phyloP scores from a whole-genome alignment of 2,113 vertebrate species.

The Lutjanus erythropterus region DNA sequence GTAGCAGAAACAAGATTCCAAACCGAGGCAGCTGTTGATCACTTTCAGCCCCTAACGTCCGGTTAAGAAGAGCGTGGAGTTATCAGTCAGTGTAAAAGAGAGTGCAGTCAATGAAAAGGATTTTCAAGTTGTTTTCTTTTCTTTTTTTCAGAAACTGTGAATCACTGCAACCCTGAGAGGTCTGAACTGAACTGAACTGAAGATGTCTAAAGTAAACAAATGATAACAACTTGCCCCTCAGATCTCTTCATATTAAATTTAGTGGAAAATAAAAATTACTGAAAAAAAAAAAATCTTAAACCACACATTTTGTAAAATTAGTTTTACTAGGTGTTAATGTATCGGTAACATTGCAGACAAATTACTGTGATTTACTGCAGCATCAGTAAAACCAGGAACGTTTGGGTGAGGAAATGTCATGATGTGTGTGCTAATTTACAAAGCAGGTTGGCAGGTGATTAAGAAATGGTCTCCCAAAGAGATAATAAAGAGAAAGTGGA shows the following conservation, averaged over 20 bases:
- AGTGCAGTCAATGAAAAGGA: too few relatives aligned
- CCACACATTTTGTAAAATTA: neutral
- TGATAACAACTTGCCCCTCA: neutral
- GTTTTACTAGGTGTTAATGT: neutral
- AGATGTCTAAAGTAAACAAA: neutral
- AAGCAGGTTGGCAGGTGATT: slow-evolving; percentile 16
- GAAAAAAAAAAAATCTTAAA: neutral
- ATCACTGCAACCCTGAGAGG: too few relatives aligned
- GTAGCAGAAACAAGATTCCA: too few relatives aligned
- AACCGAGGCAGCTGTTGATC: too few relatives aligned
- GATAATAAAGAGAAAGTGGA: too few relatives aligned
- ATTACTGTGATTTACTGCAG: neutral
- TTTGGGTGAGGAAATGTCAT: neutral
- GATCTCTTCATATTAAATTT: neutral
- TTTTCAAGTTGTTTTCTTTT: too few relatives aligned
- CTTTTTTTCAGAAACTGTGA: too few relatives aligned
- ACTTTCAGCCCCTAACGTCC: too few relatives aligned
- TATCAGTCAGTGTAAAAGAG: too few relatives aligned
- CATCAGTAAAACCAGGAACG: neutral
- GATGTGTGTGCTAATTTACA: slow-evolving; percentile 32
- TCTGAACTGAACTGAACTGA: too few relatives aligned
- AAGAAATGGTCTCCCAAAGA: too few relatives aligned
- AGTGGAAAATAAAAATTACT: neutral
- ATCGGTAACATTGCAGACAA: neutral
- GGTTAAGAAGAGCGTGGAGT: too few relatives aligned